A percentile compares a stretch with the other conserved stretches of the same genome.
Evolutionary conservation across 2,797 vertebrate genomes (phyloP).

Genomic region (Chloroceryle inda): DNA sequence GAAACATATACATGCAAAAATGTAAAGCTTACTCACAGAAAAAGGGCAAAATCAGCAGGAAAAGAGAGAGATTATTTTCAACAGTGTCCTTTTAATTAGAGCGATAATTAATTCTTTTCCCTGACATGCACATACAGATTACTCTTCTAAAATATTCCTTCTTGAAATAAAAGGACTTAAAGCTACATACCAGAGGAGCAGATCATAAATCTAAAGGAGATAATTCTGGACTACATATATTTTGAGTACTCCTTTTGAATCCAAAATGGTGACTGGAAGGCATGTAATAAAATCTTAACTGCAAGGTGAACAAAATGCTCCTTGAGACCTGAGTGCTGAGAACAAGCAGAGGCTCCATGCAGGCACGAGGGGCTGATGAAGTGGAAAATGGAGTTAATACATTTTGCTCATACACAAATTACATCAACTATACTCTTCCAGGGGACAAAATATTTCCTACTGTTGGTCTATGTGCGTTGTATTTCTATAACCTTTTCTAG

Average conservation of each 20-base stretch:
- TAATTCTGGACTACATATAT: background rate
- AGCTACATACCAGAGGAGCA: conserved; percentile 30
- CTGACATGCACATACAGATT: conserved; percentile 25
- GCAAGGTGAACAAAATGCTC: conserved; percentile 16
- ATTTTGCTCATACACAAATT: background rate
- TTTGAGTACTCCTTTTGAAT: conserved; percentile 52
- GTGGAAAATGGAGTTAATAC: conserved; percentile 36
- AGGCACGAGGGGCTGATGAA: background rate
- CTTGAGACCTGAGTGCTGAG: background rate
- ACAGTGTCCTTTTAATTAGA: conserved; percentile 59
- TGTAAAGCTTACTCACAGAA: conserved; percentile 32
- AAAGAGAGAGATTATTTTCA: conserved; percentile 56
- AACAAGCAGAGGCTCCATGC: background rate
- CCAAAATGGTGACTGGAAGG: conserved; percentile 23
- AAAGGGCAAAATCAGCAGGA: conserved; percentile 57
- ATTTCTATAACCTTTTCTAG: background rate
- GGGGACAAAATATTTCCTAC: background rate
- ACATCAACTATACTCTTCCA: background rate
- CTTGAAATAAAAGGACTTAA: conserved; percentile 66
- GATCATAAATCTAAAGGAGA: conserved; percentile 49
- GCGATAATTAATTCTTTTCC: conserved; percentile 62
- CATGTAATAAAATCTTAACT: background rate
- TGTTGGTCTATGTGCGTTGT: background rate
- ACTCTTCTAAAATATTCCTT: conserved; percentile 52
- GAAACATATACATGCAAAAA: conserved; percentile 9